phyloP scores from a whole-genome alignment of 2,113 vertebrate genomes.

The Python bivittatus region DNA sequence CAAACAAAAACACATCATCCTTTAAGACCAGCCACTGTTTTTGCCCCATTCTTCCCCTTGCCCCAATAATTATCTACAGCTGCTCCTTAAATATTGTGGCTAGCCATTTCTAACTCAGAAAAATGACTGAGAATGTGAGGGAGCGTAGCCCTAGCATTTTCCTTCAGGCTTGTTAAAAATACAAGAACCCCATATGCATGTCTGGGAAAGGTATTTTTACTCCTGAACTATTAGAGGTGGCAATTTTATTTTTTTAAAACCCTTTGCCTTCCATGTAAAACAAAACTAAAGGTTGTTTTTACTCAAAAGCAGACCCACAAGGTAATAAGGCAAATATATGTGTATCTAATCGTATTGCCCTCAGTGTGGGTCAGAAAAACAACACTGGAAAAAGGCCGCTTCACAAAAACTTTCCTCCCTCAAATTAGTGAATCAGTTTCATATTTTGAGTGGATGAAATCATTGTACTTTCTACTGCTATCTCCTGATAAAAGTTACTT shows the following conservation, averaged over 20 bases:
- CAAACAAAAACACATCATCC: background rate
- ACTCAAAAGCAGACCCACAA: background rate
- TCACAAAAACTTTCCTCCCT: background rate
- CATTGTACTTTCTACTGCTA: background rate
- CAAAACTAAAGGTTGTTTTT: background rate
- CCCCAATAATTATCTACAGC: background rate
- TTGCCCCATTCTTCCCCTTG: background rate
- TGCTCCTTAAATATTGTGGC: background rate
- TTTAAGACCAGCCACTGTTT: background rate
- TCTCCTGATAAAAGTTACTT: background rate
- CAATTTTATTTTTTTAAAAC: background rate
- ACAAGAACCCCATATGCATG: background rate
- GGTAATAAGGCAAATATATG: background rate
- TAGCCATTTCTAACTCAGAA: background rate
- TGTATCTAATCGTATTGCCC: background rate
- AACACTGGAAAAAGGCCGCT: background rate
- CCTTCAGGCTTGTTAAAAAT: background rate
- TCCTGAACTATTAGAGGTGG: background rate
- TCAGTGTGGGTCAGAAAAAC: background rate
- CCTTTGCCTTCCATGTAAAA: background rate
- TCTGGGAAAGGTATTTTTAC: background rate
- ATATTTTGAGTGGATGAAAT: background rate
- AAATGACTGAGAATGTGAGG: background rate
- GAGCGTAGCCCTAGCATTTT: background rate
- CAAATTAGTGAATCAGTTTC: background rate